Conservation (phyloP, 2,888 invertebrate genomes). For the Oscheius myriophilus region DNA sequence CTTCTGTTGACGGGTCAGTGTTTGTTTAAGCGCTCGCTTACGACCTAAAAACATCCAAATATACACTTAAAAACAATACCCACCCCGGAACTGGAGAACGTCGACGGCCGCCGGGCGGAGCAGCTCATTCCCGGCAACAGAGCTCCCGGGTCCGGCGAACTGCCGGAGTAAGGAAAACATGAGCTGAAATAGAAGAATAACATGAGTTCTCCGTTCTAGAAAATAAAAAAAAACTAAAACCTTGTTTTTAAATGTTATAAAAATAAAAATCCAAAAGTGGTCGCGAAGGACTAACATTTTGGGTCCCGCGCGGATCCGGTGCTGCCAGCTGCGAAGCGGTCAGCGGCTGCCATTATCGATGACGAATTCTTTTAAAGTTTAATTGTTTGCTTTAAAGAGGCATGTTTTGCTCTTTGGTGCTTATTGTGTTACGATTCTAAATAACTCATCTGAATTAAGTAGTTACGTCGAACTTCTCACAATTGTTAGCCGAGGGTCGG, state of each 20-base stretch:
- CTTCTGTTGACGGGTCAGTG: conserved; percentile 60
- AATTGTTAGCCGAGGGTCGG: too few relatives aligned
- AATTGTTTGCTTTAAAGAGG: too few relatives aligned
- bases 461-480: too few relatives aligned
- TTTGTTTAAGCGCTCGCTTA: conserved; percentile 64
- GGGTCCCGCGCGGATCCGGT: not conserved
- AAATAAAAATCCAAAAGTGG: not conserved
- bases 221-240: not conserved
- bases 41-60: conserved; percentile 39
- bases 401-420: too few relatives aligned
- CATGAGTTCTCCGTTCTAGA: too few relatives aligned
- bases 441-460: too few relatives aligned
- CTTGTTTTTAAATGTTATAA: not conserved
- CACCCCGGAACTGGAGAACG: conserved; percentile 43
- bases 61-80: not conserved
- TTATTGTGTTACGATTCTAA: too few relatives aligned
- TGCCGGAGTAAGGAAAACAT: conserved; percentile 44
- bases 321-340: not conserved
- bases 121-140: conserved; percentile 20
- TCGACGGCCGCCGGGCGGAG: conserved; percentile 39
- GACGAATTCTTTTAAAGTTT: too few relatives aligned
- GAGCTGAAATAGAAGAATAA: conserved; percentile 10
- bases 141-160: conserved; percentile 18
- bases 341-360: too few relatives aligned
- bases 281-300: not conserved